phyloP scores from a whole-genome alignment of 2,888 invertebrate species.

The Cryptosula pallasiana region DNA sequence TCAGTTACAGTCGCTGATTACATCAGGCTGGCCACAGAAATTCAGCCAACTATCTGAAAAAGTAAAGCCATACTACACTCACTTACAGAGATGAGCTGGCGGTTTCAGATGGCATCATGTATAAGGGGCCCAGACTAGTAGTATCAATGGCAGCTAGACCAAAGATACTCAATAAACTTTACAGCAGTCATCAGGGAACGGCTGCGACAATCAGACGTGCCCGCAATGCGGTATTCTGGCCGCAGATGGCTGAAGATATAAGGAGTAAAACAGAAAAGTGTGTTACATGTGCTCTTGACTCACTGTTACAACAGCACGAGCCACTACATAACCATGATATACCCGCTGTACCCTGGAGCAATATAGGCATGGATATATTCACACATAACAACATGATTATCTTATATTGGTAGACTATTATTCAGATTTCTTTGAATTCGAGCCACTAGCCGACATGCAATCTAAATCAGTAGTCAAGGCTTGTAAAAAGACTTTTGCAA shows the following conservation, averaged over 20 bases:
- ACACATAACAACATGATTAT: too few species aligned
- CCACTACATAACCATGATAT: slow-evolving; percentile 9
- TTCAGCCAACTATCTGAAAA: too few species aligned
- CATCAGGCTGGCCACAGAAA: background rate
- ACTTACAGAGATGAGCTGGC: background rate
- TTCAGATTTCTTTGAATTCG: too few species aligned
- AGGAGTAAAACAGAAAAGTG: background rate
- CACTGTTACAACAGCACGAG: background rate
- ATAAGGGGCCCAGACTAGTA: background rate
- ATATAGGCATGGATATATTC: slow-evolving; percentile 6
- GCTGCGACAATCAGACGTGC: slow-evolving; percentile 4
- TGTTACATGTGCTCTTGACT: background rate
- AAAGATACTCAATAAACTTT: background rate
- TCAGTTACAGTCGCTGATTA: background rate
- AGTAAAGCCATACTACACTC: too few species aligned
- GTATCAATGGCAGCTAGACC: background rate
- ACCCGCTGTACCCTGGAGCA: background rate
- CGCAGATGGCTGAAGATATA: background rate
- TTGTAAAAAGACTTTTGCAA: too few species aligned
- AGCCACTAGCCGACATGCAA: too few species aligned
- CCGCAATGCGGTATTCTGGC: background rate
- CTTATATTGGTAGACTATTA: too few species aligned
- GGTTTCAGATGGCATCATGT: slow-evolving; percentile 9
- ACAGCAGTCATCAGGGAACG: slow-evolving; percentile 14
- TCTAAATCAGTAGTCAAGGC: too few species aligned